Conservation (phyloP, 2,888 invertebrate genomes). For the Chrysopilus asiliformis region DNA sequence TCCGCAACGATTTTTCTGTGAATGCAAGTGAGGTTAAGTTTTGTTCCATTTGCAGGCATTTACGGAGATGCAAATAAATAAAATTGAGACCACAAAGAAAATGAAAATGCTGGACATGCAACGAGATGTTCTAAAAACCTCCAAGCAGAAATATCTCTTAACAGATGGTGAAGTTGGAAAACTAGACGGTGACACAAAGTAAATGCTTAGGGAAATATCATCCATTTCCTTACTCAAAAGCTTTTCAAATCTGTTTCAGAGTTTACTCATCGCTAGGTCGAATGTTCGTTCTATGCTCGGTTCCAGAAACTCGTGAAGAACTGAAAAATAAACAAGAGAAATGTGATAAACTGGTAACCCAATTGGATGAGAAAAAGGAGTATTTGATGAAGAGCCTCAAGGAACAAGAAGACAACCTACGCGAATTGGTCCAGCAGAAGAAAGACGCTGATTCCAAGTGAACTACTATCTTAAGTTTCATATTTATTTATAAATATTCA, state of each 20-base stretch:
- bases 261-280: constrained; percentile 52
- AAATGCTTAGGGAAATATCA: too few species aligned
- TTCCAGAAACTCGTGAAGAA: constrained; percentile 45
- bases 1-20: background rate
- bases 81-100: constrained; percentile 63
- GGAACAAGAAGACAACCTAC: constrained; percentile 67
- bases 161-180: constrained; percentile 44
- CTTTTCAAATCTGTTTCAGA: constrained; percentile 19
- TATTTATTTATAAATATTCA: constrained; percentile 12
- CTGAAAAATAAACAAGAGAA: constrained; percentile 44
- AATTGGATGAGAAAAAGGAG: constrained; percentile 54
- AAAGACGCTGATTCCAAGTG: constrained; percentile 35
- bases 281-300: constrained; percentile 61
- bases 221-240: too few species aligned
- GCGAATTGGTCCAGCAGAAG: constrained; percentile 62
- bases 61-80: constrained; percentile 63
- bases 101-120: constrained; percentile 60
- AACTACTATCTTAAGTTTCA: background rate
- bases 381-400: constrained; percentile 62
- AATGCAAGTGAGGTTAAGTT: constrained; percentile 1
- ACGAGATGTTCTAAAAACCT: constrained; percentile 55
- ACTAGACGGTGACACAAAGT: constrained; percentile 31
- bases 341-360: constrained; percentile 54
- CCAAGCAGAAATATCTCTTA: constrained; percentile 54
- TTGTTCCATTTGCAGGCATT: constrained; percentile 46